Base-by-base conservation (phyloP, 2,113 vertebrate genomes). In the Prolemur simus region DNA sequence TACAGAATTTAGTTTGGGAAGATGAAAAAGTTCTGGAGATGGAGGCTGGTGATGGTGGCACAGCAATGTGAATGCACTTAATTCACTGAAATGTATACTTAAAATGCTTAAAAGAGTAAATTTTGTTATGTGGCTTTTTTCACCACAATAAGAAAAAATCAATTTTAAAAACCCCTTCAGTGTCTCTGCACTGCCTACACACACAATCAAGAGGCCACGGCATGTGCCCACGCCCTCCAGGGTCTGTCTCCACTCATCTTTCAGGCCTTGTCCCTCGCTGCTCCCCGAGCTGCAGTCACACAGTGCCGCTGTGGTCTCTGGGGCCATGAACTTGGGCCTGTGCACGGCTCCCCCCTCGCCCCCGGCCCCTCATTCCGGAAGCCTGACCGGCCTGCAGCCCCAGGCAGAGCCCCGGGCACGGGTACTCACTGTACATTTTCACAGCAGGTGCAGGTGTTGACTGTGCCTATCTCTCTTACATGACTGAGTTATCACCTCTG, bases 141-240 rank as follows among this genome's bases (percentile, higher is more conserved):
- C 32, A 6, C 1, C 21, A 83, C 6, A 42, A 49, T 68, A 13
- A 12, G 68, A 29, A 45, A 45, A 74, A 47, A 29, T 17, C 42
- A 9, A 2, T 74, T 29, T 11, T 21, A 37, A 58, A n/a, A 34
- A 15, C 14, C 0, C 9, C 3, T 27, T 37, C 8, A 8, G 1
- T 23, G 8, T 69, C 25, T 88, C 21, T 13, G 2, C 3, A 6
- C 29, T 63, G 39, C 23, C 78, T 32, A 8, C 14, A 54, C 10
- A 25, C 9, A 29, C 10, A 58, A 8, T 14, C 37, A 32, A 20
- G 54, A 60, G 32, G 23, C n/a, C 52, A 64, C 6, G 14, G 8
- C n/a, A 1, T 21, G 37, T 10, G n/a, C n/a, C 8, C 21, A 13
- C 13, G 58, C 18, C 34, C 81, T 20, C 18, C 13, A 60, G 52